Evolutionary conservation across 2,797 vertebrate species (phyloP).

Genomic region (Rhynchotus rufescens): DNA sequence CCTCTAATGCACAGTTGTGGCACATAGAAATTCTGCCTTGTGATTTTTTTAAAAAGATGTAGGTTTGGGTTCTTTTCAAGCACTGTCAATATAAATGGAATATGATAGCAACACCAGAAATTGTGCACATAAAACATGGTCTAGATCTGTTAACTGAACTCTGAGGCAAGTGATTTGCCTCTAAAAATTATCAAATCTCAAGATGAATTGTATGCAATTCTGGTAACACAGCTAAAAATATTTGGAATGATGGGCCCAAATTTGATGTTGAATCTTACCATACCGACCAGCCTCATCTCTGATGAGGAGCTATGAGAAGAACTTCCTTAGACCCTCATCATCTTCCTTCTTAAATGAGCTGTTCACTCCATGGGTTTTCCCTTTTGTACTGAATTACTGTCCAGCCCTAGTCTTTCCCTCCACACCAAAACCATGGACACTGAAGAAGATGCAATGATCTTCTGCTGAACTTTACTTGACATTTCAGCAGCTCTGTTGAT

Average conservation of each 20-base stretch:
- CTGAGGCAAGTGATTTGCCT: not conserved
- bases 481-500: not conserved
- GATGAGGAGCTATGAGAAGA: not conserved
- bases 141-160: not conserved
- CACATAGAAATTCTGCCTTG: not conserved
- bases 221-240: not conserved
- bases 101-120: not conserved
- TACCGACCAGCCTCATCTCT: not conserved
- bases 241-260: not conserved
- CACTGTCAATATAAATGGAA: not conserved
- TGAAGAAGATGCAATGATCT: not conserved
- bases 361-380: fast-evolving
- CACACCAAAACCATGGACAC: not conserved
- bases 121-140: not conserved
- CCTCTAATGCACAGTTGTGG: not conserved
- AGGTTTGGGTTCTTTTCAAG: not conserved
- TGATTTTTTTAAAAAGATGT: not conserved
- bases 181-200: not conserved
- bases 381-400: not conserved
- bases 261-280: not conserved
- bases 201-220: fast-evolving
- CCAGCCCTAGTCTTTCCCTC: not conserved
- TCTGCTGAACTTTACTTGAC: not conserved
- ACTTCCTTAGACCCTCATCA: no score
- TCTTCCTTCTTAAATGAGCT: not conserved